phyloP scores from a whole-genome alignment of 2,797 vertebrate genomes.

The Molothrus ater region DNA sequence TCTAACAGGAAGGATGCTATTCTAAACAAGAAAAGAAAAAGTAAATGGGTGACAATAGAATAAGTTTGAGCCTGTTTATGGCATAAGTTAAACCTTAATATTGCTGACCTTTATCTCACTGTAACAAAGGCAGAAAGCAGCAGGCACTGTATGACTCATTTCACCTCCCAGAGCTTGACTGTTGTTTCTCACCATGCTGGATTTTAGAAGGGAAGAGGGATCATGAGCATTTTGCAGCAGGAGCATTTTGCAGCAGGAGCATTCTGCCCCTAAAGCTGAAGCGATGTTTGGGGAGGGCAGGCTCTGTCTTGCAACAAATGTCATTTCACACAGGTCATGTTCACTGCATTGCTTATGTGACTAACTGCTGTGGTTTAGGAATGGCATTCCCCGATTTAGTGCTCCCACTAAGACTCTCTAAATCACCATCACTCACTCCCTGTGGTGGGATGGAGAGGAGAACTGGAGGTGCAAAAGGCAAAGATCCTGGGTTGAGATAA shows the following conservation, averaged over 20 bases:
- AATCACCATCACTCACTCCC: neutral
- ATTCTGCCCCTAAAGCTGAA: neutral
- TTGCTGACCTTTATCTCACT: neutral
- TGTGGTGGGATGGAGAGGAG: neutral
- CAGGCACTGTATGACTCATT: neutral
- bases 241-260: neutral
- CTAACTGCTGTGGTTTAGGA: neutral
- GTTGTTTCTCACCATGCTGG: neutral
- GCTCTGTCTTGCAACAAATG: neutral
- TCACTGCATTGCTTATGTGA: neutral
- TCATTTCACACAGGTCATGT: neutral
- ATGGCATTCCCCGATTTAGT: neutral
- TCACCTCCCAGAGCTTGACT: neutral
- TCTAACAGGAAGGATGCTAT: neutral
- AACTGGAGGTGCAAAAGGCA: neutral
- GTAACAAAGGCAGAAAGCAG: neutral
- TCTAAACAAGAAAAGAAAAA: neutral
- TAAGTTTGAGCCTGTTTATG: neutral
- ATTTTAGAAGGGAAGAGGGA: neutral
- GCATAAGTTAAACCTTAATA: neutral
- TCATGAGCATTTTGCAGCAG: neutral
- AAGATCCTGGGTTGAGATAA: neutral
- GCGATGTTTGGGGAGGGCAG: fast-evolving
- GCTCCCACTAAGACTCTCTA: neutral
- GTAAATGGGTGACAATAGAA: neutral